phyloP scores from a whole-genome alignment of 1,140 invertebrate species.

The Leptinotarsa lineolata region DNA sequence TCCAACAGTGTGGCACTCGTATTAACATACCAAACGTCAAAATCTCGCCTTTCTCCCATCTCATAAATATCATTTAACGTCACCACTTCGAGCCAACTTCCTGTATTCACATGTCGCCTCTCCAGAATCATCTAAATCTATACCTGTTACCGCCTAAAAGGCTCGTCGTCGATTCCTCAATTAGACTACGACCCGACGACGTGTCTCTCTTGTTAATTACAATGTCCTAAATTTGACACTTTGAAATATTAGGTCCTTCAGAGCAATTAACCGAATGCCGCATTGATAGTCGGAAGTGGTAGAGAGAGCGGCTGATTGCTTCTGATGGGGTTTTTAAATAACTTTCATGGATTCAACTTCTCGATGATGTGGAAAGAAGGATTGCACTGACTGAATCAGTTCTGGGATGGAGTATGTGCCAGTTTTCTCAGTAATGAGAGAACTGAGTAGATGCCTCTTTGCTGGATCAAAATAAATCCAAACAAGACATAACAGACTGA shows the following conservation, averaged over 20 bases:
- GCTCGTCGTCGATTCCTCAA: background rate
- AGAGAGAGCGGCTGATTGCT: background rate
- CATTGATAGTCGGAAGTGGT: constrained; percentile 35
- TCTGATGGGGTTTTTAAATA: background rate
- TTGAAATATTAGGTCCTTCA: constrained; percentile 40
- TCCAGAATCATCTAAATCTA: background rate
- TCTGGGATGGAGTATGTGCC: too few relatives aligned
- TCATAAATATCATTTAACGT: constrained; percentile 4
- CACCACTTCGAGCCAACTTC: background rate
- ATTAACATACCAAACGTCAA: constrained; percentile 8
- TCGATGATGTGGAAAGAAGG: too few relatives aligned
- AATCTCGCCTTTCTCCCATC: background rate
- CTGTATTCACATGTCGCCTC: background rate
- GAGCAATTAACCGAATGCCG: constrained; percentile 33
- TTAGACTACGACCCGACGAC: constrained; percentile 2
- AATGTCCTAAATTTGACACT: constrained; percentile 37
- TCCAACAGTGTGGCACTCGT: background rate
- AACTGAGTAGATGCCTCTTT: too few relatives aligned
- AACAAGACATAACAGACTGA: too few relatives aligned
- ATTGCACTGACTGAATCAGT: too few relatives aligned
- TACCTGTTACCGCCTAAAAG: background rate
- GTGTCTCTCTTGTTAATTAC: constrained; percentile 33
- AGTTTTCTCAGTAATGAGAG: too few relatives aligned
- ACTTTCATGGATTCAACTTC: background rate
- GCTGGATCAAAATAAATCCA: too few relatives aligned